Evolutionary conservation across 2,888 invertebrate genomes (phyloP), one percentile per base, ranked within the genome.

Genomic region (Hirtodrosophila alboralis): DNA sequence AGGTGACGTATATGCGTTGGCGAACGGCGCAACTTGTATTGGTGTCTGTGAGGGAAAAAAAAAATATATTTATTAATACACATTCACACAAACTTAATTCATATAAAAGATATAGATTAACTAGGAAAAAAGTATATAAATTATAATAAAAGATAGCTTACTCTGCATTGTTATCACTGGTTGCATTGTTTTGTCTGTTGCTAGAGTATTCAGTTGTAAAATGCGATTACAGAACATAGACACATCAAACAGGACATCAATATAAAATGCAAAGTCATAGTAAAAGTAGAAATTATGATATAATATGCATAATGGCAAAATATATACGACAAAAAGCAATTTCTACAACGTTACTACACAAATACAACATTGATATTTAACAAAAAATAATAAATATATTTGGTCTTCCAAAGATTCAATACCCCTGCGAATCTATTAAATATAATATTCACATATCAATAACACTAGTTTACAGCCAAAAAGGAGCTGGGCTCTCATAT

Each of bases 1-100:
- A 91, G 87, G 65, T 91, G 90, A 47, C 90, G 85, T 63, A 89
- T 90, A 58, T 90, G 91, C 38, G 89, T 86, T 43, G 91, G 90
- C 60, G 91, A 91, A 49, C 90, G 84, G 8, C 90, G 80, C 59
- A 88, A 79, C 84, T 90, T 90, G 58, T 84, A 90, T 73, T 90
- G 89, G 65, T 90, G 89, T 71, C 91, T 91, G 68, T 56, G 58
- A 13, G 6, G 52, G 1, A 6, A 14, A 10, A 38, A 30, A 16
- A 33, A 2, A 45, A 33, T 38, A 14, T 12, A 8, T 34, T n/a
- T n/a, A n/a, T n/a, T n/a, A n/a, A n/a, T 18, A 18, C 18, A 18
- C 18, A 4, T 4, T 18, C 5, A 18, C 18, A 18, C 5, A 18
- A 3, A 18, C 3, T 18, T 18, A 18, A 18, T n/a, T n/a, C n/a